These are phyloP conservation scores for Pediacus dermestoides DNA, from an alignment of 2,888 invertebrate genomes.

Conservation along the genomic window DNA sequence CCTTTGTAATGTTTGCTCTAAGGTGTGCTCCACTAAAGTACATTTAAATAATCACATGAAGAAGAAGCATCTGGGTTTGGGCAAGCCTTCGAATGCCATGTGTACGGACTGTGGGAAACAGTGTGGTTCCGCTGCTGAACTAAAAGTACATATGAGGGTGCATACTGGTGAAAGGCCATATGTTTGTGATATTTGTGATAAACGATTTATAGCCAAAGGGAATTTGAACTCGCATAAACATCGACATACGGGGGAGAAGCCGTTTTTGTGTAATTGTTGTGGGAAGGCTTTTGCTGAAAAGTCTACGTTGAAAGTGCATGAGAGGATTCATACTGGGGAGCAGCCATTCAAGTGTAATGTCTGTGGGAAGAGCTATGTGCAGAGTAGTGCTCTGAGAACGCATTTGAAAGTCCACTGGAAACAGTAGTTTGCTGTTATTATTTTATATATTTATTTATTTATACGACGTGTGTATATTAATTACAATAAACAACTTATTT, in stretches of 20 bases:
- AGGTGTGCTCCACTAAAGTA: constrained; percentile 32
- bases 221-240: constrained; percentile 33
- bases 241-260: constrained; percentile 29
- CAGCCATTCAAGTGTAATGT: constrained; percentile 29
- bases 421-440: too few species aligned
- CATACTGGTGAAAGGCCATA: constrained; percentile 33
- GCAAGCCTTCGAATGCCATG: constrained; percentile 26
- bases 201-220: constrained; percentile 32
- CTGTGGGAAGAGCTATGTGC: constrained; percentile 30
- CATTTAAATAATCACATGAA: constrained; percentile 33
- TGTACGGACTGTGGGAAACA: constrained; percentile 31
- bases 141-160: constrained; percentile 30
- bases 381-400: constrained; percentile 29
- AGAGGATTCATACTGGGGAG: constrained; percentile 32
- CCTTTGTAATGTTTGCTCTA: constrained; percentile 30
- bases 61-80: constrained; percentile 29
- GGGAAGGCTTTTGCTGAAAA: constrained; percentile 32
- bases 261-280: constrained; percentile 30
- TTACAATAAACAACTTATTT: too few species aligned
- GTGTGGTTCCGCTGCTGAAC: constrained; percentile 30
- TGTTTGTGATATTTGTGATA: constrained; percentile 32
- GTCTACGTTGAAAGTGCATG: constrained; percentile 30
- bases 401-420: constrained; percentile 32
- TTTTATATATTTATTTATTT: too few species aligned
- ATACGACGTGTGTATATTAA: too few species aligned